Base-by-base conservation (phyloP, 2,113 vertebrate genomes). In the Urocolius indicus region DNA sequence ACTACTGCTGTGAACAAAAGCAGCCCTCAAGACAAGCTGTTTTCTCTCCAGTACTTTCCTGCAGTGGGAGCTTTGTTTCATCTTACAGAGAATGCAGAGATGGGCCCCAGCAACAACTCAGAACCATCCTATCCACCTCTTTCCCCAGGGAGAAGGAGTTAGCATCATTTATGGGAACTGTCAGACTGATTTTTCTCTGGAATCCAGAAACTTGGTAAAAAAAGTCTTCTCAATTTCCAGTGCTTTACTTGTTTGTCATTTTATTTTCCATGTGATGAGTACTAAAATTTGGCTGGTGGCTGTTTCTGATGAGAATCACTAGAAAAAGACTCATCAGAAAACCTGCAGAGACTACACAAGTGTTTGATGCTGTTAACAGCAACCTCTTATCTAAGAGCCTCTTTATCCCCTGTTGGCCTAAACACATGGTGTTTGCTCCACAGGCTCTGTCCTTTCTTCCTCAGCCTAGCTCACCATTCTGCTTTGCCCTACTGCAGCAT, bases 301-400 rank as follows among this genome's bases (percentile, higher is more conserved):
- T 96, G 83, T 75, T 95, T 93, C 58, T 65, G 76, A 95, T 74
- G 67, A 48, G 65, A 95, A 83, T 36, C 72, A 43, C 68, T 45
- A 81, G 91, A 75, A 80, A 74, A 93, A 90, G 77, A 54, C 65
- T 86, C 61, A 57, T 16, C 0, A 0, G 88, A 85, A 95, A 96
- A 93, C 85, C 90, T 84, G 87, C 65, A 94, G 91, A 91, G 91
- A 92, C 67, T 72, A 95, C 89, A 94, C 18, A 74, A 78, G 75
- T 15, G 22, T 77, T 69, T 80, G 89, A 91, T 8, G 20, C 78
- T 90, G 59, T 74, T 86, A 90, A 84, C 67, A 93, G 88, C 68
- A 68, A 84, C 54, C 61, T 94, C 90, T 95, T 95, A 91, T 77
- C 43, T 86, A 49, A 93, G 71, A 95, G 83, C 13, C 59, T 86